A percentile compares a stretch with the other conserved stretches of the same genome.
Conservation (phyloP, 2,888 invertebrate genomes). For the Philopedon plagiatum region DNA sequence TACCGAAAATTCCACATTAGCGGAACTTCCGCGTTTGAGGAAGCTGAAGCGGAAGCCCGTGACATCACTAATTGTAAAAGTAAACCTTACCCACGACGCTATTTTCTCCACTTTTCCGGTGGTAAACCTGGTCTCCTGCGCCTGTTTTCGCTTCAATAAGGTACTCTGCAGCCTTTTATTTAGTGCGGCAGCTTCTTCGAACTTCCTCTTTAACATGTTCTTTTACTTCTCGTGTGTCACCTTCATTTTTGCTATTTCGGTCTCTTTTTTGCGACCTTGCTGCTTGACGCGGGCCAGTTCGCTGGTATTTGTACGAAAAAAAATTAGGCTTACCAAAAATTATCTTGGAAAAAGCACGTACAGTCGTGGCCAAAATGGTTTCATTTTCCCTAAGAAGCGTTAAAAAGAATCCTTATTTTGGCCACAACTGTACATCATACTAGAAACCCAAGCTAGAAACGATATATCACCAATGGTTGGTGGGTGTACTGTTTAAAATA, state of each 20-base stretch:
- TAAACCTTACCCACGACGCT: constrained; percentile 62
- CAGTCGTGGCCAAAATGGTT: too few relatives aligned
- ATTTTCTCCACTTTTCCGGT: constrained; percentile 63
- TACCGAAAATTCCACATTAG: too few relatives aligned
- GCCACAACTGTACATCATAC: too few relatives aligned
- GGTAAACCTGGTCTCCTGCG: constrained; percentile 69
- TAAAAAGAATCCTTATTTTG: too few relatives aligned
- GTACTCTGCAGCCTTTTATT: constrained; percentile 87
- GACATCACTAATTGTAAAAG: background rate
- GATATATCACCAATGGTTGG: too few relatives aligned
- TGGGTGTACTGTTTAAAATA: too few relatives aligned
- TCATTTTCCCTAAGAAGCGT: too few relatives aligned
- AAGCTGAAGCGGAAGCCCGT: too few relatives aligned
- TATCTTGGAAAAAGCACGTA: too few relatives aligned
- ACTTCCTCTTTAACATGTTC: constrained; percentile 87
- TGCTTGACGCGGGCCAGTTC: constrained; percentile 84
- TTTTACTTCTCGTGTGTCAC: constrained; percentile 84
- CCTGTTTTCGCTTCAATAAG: constrained; percentile 74
- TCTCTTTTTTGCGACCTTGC: constrained; percentile 86
- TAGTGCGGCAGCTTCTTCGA: constrained; percentile 89
- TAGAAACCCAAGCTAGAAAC: too few relatives aligned
- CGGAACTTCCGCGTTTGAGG: too few relatives aligned
- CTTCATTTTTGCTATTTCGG: constrained; percentile 86
- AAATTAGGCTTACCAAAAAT: too few relatives aligned
- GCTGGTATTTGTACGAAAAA: constrained; percentile 8